These are phyloP conservation scores for Datnioides undecimradiatus DNA, from an alignment of 2,113 vertebrate genomes.

Conservation along the genomic window DNA sequence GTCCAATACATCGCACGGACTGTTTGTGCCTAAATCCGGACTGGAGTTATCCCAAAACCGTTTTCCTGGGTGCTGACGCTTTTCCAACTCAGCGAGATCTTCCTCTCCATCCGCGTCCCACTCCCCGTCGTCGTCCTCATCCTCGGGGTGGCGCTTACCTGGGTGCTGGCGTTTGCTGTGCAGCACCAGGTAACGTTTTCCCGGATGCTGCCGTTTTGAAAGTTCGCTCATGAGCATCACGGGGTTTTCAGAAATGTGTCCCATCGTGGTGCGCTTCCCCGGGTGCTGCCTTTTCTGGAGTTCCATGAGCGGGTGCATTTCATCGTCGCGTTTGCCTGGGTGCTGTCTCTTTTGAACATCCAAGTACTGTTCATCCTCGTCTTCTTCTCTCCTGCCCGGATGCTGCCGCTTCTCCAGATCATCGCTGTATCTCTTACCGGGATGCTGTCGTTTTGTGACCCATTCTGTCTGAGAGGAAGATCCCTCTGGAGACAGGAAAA, in stretches of 20 bases:
- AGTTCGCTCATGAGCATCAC: conserved; percentile 75
- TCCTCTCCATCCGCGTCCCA: conserved; percentile 60
- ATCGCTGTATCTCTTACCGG: conserved; percentile 82
- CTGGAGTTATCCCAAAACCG: conserved; percentile 80
- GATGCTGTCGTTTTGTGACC: conserved; percentile 88
- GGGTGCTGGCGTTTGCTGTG: conserved; percentile 86
- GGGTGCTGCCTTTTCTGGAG: conserved; percentile 87
- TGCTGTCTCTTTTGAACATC: conserved; percentile 82
- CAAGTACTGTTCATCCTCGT: conserved; percentile 68
- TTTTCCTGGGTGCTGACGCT: conserved; percentile 91
- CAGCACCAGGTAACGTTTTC: conserved; percentile 82
- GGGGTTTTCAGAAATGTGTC: conserved; percentile 75
- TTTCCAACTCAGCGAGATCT: conserved; percentile 78
- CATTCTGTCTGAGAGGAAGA: conserved; percentile 75
- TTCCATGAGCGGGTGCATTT: conserved; percentile 68
- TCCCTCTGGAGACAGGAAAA: conserved; percentile 76
- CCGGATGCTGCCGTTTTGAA: conserved; percentile 89
- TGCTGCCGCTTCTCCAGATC: conserved; percentile 89
- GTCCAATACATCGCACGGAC: conserved; percentile 83
- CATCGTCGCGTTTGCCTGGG: conserved; percentile 87
- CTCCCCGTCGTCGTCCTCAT: conserved; percentile 64
- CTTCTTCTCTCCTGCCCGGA: conserved; percentile 85
- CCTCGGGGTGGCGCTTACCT: conserved; percentile 78
- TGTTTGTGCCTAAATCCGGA: conserved; percentile 74
- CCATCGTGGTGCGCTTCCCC: conserved; percentile 80